A percentile compares a stretch with the other conserved stretches of the same genome.
phyloP scores from a whole-genome alignment of 2,888 invertebrate genomes.

The Tinea pellionella region DNA sequence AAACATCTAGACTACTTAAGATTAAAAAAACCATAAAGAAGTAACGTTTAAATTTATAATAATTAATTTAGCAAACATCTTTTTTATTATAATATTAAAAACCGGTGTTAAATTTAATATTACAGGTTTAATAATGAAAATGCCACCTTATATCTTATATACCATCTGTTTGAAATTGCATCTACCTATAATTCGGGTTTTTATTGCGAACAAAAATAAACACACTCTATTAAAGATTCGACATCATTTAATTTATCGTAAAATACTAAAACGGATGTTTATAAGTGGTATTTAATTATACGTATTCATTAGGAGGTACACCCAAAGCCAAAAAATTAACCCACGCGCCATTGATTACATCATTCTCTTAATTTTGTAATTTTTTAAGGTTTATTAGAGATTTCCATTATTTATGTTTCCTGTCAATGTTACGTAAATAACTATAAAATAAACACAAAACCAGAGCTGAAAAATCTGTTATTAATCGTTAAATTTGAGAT shows the following conservation, averaged over 20 bases:
- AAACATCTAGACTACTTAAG: no score
- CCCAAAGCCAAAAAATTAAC: neutral
- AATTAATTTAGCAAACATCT: no score
- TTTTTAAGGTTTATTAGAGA: neutral
- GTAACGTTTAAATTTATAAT: no score
- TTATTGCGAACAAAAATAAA: neutral
- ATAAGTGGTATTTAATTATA: conserved; percentile 36
- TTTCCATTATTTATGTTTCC: neutral
- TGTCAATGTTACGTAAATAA: neutral
- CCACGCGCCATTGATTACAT: conserved; percentile 12
- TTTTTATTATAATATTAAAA: no score
- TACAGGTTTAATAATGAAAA: no score
- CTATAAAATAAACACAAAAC: neutral
- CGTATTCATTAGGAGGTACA: conserved; percentile 30
- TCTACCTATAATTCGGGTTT: neutral
- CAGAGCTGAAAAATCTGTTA: no score
- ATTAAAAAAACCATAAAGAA: no score
- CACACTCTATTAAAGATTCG: conserved; percentile 16
- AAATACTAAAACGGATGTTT: conserved; percentile 41
- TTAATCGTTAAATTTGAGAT: no score
- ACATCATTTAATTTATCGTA: conserved; percentile 35
- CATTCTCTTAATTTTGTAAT: neutral
- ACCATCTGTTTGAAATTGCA: neutral
- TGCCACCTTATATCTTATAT: no score
- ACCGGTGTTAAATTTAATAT: no score